These are phyloP conservation scores for Antheraea yamamai DNA, from an alignment of 2,888 invertebrate species.

Conservation along the genomic window DNA sequence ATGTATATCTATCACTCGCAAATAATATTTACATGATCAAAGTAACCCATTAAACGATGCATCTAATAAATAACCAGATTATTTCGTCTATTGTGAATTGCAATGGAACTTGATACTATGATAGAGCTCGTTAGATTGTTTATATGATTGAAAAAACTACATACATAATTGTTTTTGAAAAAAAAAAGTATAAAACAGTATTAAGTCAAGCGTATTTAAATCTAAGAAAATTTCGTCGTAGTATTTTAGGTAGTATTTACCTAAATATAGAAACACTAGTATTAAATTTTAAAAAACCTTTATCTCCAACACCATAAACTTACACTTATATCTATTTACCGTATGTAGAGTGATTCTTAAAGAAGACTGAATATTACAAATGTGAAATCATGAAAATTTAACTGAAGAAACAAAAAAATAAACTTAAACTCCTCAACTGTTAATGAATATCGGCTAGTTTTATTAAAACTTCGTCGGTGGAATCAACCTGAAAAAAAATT, in stretches of 20 bases:
- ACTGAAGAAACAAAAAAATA: background rate
- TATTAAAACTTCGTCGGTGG: background rate
- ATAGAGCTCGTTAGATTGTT: background rate
- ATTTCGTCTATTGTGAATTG: background rate
- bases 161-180: background rate
- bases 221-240: background rate
- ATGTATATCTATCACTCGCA: background rate
- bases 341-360: background rate
- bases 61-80: background rate
- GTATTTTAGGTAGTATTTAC: background rate
- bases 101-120: background rate
- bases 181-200: background rate
- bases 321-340: background rate
- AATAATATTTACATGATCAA: background rate
- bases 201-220: background rate
- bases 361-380: background rate
- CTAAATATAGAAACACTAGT: background rate
- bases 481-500: background rate
- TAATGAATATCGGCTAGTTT: background rate
- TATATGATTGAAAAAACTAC: background rate
- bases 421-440: background rate
- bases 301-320: slow-evolving; percentile 9
- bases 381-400: background rate
- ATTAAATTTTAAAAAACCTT: background rate
- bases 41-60: background rate